Evolutionary conservation across 2,888 invertebrate species (phyloP).

Genomic region (Rotaria macrura): DNA sequence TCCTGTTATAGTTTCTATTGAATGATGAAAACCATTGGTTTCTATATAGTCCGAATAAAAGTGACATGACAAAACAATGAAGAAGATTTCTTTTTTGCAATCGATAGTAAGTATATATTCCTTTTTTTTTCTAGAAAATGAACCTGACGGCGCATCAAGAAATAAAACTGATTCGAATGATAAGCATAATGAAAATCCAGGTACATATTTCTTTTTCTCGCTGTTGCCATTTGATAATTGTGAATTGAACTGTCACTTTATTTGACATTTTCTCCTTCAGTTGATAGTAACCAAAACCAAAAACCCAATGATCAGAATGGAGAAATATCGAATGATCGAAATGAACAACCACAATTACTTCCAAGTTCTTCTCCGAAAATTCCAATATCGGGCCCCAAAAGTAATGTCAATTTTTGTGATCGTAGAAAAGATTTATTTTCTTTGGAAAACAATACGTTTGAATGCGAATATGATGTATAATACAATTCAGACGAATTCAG

Average conservation of each 20-base stretch:
- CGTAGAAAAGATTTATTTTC: background rate
- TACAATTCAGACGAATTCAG: too few species aligned
- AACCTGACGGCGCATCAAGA: too few species aligned
- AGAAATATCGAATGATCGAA: background rate
- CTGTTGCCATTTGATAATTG: background rate
- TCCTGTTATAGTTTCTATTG: too few species aligned
- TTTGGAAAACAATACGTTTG: too few species aligned
- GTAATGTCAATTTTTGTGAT: background rate
- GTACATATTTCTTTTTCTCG: background rate
- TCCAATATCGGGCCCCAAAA: background rate
- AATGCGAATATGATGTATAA: too few species aligned
- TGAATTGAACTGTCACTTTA: background rate
- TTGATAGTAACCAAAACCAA: background rate
- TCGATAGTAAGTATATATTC: too few species aligned
- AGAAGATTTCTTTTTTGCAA: too few species aligned
- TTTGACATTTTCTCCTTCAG: background rate
- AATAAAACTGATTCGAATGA: background rate
- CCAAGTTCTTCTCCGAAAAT: background rate
- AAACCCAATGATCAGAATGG: background rate
- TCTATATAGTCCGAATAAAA: too few species aligned
- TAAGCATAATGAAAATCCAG: background rate
- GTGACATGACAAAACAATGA: too few species aligned
- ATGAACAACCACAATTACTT: background rate
- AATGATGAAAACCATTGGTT: too few species aligned
- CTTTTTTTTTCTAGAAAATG: background rate